phyloP scores from a whole-genome alignment of 2,888 invertebrate genomes.

The Dorcus parallelipipedus region DNA sequence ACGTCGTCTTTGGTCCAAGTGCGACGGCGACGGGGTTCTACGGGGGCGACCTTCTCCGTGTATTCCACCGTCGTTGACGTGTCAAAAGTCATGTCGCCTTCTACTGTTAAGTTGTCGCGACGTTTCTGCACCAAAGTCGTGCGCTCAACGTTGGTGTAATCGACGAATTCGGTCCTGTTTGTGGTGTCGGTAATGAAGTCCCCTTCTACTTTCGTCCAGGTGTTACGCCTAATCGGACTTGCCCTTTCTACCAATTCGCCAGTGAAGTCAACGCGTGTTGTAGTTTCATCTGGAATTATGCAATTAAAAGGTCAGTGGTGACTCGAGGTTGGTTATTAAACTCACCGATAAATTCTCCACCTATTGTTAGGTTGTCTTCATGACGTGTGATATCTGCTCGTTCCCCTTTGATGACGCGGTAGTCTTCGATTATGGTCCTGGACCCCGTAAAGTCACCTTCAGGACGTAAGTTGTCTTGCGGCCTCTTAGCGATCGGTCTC shows the following conservation, averaged over 20 bases:
- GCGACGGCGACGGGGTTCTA: constrained; percentile 59
- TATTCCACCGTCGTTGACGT: constrained; percentile 64
- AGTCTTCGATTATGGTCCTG: constrained; percentile 56
- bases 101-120: constrained; percentile 64
- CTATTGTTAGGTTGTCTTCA: constrained; percentile 63
- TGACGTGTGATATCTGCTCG: constrained; percentile 62
- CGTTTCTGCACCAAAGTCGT: constrained; percentile 58
- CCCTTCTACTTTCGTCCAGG: constrained; percentile 75
- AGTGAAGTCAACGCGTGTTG: constrained; percentile 66
- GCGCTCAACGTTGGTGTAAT: constrained; percentile 58
- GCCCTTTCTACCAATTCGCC: constrained; percentile 64
- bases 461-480: constrained; percentile 49
- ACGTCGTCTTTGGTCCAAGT: constrained; percentile 73
- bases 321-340: constrained; percentile 14
- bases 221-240: constrained; percentile 67
- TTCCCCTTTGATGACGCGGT: constrained; percentile 59
- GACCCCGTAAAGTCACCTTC: constrained; percentile 46
- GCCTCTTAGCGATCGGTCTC: constrained; percentile 43
- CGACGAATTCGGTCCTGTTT: constrained; percentile 62
- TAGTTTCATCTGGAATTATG: constrained; percentile 60
- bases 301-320: background rate
- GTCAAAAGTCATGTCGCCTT: constrained; percentile 66
- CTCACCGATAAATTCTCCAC: constrained; percentile 65
- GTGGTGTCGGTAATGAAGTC: constrained; percentile 71
- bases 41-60: constrained; percentile 55